Evolutionary conservation across 92 coral and sea anemone genomes (phyloP), one percentile per base, ranked within the genome.

Genomic region (Scolanthus callimorphus): DNA sequence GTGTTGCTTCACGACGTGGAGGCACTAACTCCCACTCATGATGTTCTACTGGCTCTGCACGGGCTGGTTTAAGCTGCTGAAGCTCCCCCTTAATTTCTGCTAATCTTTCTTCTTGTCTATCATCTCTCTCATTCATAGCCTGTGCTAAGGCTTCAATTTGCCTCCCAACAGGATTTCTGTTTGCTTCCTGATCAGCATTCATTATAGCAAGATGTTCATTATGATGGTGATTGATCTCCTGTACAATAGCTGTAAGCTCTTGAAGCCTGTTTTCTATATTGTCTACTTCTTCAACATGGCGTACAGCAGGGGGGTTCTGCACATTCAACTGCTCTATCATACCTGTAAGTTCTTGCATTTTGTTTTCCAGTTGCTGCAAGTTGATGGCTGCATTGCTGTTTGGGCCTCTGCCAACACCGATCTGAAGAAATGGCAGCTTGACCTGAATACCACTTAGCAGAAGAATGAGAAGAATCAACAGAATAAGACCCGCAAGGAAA

Each of bases 361-460:
- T 74, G 25, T 73, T 26, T 25, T 74, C 57, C 27, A 74, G 65
- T 31, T 46, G 38, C 25, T 20, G 75, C 1, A 72, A 37, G 31
- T 67, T 26, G 24, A 69, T 80, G 27, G 55, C 73, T 20, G 51
- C 10, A 39, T 59, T 60, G 1, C 59, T 37, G 17, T 78, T 65
- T 25, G 65, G 66, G 20, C 65, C 77, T 19, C 56, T 20, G 2
- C 77, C 68, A 59, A 70, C 51, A 3, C 69, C 55, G 56, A 81
- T 61, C 45, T 73, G 56, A 8, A 81, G 17, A 37, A 82, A 63
- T 23, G 88, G 88, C 17, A 78, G 20, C 27, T 46, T 69, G 38
- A 87, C 73, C 49, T 79, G 82, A 1, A 79, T 55, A 25, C 96
- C 96, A 53, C 79, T 71, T 1, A 88, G n/a, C 28, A 73, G 54